phyloP scores from a whole-genome alignment of 2,797 vertebrate species.

The Harpagifer antarcticus region DNA sequence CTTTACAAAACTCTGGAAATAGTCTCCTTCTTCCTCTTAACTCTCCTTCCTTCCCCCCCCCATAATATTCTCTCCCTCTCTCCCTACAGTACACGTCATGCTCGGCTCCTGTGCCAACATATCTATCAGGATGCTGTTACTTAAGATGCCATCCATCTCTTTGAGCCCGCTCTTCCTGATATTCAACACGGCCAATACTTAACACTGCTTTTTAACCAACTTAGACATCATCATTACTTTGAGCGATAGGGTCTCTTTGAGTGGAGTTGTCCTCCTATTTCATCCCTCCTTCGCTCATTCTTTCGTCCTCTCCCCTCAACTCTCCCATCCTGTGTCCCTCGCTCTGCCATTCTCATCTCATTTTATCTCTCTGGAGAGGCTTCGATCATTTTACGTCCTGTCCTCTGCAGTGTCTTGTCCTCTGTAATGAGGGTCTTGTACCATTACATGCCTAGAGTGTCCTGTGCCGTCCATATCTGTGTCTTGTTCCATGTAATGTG shows the following conservation, averaged over 20 bases:
- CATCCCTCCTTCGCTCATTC: constrained; percentile 65
- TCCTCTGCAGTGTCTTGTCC: constrained; percentile 72
- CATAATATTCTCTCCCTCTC: constrained; percentile 53
- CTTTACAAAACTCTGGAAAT: not conserved
- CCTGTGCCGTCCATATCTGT: constrained; percentile 56
- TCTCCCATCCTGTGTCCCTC: constrained; percentile 45
- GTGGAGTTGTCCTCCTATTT: constrained; percentile 80
- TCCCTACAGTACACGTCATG: constrained; percentile 53
- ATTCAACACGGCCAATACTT: constrained; percentile 73
- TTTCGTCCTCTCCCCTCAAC: constrained; percentile 60
- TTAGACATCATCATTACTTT: constrained; percentile 86
- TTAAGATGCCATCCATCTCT: constrained; percentile 83
- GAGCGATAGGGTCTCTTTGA: constrained; percentile 77
- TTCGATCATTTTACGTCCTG: constrained; percentile 71
- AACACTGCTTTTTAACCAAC: constrained; percentile 87
- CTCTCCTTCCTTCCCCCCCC: constrained; percentile 11
- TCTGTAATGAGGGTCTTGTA: constrained; percentile 71
- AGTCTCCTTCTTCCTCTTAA: not conserved
- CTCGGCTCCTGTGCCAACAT: constrained; percentile 61
- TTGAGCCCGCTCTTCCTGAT: constrained; percentile 58
- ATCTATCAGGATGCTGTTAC: constrained; percentile 82
- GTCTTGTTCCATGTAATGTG: constrained; percentile 63
- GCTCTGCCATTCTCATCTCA: constrained; percentile 60
- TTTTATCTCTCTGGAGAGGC: constrained; percentile 76
- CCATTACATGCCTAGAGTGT: constrained; percentile 59